Evolutionary conservation across 53 echinoderm and acorn worm genomes (phyloP), one percentile per base, ranked within the genome.

Genomic region (Stichopus horrens): DNA sequence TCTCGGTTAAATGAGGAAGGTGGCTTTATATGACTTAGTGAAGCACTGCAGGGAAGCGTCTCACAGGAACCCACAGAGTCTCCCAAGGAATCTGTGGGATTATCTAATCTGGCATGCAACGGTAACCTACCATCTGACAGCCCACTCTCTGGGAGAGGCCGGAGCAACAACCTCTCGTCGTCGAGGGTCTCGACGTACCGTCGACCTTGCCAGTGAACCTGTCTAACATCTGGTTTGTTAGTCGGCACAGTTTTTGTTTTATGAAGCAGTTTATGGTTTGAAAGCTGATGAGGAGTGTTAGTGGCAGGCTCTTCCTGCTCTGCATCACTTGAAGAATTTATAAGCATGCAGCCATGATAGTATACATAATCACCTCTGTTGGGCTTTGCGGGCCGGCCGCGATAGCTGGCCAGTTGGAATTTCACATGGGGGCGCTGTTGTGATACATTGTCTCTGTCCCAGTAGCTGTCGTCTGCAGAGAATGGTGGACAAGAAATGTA

Each of bases 281-380:
- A 21, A 71, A 18, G 71, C 71, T 4, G 71, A 71, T 67, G 67
- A 67, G 10, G 63, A 59, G 14, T 18, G 18, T 71, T 86, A 88
- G 75, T 53, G 59, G 52, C 84, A 67, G 55, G 66, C 71, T 20
- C 63, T 16, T 63, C 11, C 59, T 63, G 89, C 57, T 92, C 92
- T 57, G 90, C 92, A 9, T 92, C 93, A 89, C 90, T 93, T 76
- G 92, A 83, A 8, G 95, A 90, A 55, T 87, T 92, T 56, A 96
- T 90, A 21, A 96, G 88, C 96, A 94, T 94, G 71, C 91, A 87
- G 74, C 96, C 96, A 79, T 94, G 94, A 89, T 96, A 96, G 83
- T 96, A 96, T 54, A 96, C 94, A 75, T 96, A 96, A 83, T 96
- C 94, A 53, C 96, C 96, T 18, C 91, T 88, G 0, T 88, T 91